Base-by-base conservation (phyloP, 2,797 vertebrate species). In the Spinus olivaceus region DNA sequence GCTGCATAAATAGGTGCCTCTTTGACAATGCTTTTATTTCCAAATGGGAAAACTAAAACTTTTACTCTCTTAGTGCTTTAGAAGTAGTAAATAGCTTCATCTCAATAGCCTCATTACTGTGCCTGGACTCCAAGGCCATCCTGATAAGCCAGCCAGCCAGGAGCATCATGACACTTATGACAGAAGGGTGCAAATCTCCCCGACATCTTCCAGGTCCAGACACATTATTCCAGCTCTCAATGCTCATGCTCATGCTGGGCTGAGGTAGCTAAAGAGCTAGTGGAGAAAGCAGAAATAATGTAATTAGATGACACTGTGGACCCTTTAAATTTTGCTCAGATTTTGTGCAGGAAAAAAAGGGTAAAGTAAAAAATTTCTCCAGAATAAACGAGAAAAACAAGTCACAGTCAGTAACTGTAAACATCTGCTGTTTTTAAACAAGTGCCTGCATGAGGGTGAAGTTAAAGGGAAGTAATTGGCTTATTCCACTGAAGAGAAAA, bases 401-500 rank as follows among this genome's bases (percentile, higher is more conserved):
- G 81, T 57, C 57, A 71, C 20, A 74, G 63, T 54, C 80, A 67
- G 69, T 79, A 95, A 94, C 57, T 70, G 72, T 90, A 96, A 96
- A 94, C 81, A 94, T 61, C 77, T 71, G 69, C 53, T 28, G 9
- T 50, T 94, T 88, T 94, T 71, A 96, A 91, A 86, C 65, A 94
- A 89, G 71, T 50, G 72, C 18, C 87, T 83, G 69, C 61, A 90
- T 10, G 41, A 89, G 37, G 41, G 35, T 67, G 67, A 93, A 90
- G 91, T 69, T 93, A 87, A 88, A 94, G 60, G 64, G 63, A 94
- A 95, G 9, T 57, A 92, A 89, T 39, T 61, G 69, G 41, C 53
- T 92, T 81, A 71, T 57, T 83, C 60, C 65, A 88, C 69, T 71
- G 30, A 67, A 80, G 77, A 85, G 53, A 94, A 91, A 92, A 86